phyloP scores from a whole-genome alignment of 2,797 vertebrate species.

The Ciconia nigra region DNA sequence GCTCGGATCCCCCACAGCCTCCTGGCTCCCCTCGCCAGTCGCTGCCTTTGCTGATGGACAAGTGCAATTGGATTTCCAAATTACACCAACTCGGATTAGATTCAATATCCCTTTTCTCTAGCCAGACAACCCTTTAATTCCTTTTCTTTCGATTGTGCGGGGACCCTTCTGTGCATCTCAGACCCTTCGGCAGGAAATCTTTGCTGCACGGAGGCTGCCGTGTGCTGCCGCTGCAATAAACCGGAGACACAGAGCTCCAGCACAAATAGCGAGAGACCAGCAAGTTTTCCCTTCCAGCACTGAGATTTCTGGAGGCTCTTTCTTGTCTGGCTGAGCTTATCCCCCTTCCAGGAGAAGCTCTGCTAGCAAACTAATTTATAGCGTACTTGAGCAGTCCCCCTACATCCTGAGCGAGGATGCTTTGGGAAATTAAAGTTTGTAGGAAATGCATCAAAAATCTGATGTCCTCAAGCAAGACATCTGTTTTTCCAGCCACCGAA shows the following conservation, averaged over 20 bases:
- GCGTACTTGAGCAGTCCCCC: not conserved
- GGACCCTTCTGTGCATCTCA: not conserved
- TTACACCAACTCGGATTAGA: not conserved
- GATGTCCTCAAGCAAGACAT: conserved; percentile 43
- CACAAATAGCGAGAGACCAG: not conserved
- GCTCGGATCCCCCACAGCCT: fast-evolving
- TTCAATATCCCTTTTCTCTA: conserved; percentile 22
- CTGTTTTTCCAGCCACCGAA: not conserved
- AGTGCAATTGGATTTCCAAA: conserved; percentile 41
- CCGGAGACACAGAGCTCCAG: not conserved
- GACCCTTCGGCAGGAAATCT: conserved; percentile 42
- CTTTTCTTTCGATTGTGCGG: conserved; percentile 5
- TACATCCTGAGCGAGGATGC: not conserved
- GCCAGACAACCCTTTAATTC: conserved; percentile 28
- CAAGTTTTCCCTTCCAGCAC: not conserved
- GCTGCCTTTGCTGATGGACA: not conserved
- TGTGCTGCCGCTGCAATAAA: conserved; percentile 10
- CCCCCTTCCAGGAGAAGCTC: conserved; percentile 10
- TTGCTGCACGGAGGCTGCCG: not conserved
- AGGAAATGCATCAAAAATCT: conserved; percentile 21
- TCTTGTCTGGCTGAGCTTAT: conserved; percentile 37
- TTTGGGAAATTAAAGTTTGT: conserved; percentile 47
- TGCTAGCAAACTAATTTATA: conserved; percentile 34
- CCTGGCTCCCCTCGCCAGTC: not conserved
- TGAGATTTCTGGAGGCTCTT: conserved; percentile 30